Evolutionary conservation across 2,113 vertebrate species (phyloP).

Genomic region (Pundamilia nyererei): DNA sequence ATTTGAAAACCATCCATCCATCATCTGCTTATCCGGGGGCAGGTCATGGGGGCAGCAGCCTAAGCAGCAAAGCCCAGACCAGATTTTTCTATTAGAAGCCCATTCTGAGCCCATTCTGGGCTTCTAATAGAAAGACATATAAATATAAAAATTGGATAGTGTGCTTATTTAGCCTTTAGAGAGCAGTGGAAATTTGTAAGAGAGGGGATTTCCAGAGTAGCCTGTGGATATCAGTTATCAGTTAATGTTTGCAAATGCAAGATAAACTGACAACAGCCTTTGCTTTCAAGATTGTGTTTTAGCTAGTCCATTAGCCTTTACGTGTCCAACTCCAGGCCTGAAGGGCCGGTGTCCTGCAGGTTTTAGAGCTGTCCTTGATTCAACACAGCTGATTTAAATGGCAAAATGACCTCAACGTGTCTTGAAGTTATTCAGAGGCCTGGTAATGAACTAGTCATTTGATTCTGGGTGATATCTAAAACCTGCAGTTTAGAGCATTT

Average conservation of each 20-base stretch:
- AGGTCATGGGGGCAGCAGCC: background rate
- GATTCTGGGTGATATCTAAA: background rate
- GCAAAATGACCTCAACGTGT: background rate
- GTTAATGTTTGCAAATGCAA: background rate
- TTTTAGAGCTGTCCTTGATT: background rate
- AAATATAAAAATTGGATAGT: background rate
- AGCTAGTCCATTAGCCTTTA: background rate
- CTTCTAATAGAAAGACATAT: background rate
- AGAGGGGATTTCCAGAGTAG: background rate
- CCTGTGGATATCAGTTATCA: background rate
- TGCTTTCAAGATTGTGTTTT: background rate
- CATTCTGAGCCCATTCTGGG: background rate
- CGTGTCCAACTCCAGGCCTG: background rate
- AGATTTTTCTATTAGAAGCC: background rate
- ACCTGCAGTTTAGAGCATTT: background rate
- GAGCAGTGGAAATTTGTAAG: background rate
- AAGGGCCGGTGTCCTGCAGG: background rate
- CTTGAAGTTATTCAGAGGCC: background rate
- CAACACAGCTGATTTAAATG: background rate
- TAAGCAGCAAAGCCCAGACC: background rate
- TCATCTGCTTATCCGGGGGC: rapidly evolving
- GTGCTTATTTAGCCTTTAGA: background rate
- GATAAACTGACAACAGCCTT: background rate
- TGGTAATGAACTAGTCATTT: background rate
- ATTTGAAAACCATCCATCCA: background rate